Conservation (phyloP, 2,797 vertebrate species). For the Falco columbarius region DNA sequence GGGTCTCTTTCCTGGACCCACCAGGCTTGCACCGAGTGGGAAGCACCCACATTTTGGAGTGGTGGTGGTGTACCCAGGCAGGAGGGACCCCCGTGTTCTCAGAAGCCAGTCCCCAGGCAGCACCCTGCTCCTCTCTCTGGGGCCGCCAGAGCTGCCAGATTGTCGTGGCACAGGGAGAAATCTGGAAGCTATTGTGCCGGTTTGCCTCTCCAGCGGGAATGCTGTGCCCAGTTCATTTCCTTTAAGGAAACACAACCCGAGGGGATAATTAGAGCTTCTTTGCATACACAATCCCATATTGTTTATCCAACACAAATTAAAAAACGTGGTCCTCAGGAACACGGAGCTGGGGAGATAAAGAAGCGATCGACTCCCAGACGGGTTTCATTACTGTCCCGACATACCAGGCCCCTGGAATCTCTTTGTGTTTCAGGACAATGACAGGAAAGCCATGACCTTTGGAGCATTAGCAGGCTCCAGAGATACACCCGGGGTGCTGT, state of each 20-base stretch:
- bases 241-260: constrained; percentile 81
- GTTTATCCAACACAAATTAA: constrained; percentile 85
- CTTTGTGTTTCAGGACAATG: background rate
- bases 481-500: background rate
- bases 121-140: background rate
- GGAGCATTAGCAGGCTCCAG: background rate
- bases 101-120: background rate
- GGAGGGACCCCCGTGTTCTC: accelerated
- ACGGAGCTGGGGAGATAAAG: constrained; percentile 77
- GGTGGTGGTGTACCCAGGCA: too few relatives aligned
- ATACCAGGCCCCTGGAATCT: background rate
- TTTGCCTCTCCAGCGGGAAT: constrained; percentile 64
- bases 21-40: accelerated
- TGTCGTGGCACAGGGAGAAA: constrained; percentile 41
- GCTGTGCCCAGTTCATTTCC: constrained; percentile 81
- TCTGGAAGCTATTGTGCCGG: constrained; percentile 81
- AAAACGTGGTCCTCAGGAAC: constrained; percentile 77
- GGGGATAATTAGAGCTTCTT: constrained; percentile 82
- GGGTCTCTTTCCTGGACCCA: accelerated
- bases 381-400: constrained; percentile 71
- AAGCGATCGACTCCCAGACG: constrained; percentile 56
- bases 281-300: constrained; percentile 78
- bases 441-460: background rate
- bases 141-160: background rate
- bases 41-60: accelerated